Evolutionary conservation across 2,113 vertebrate species (phyloP).

Genomic region (Strix aluco): DNA sequence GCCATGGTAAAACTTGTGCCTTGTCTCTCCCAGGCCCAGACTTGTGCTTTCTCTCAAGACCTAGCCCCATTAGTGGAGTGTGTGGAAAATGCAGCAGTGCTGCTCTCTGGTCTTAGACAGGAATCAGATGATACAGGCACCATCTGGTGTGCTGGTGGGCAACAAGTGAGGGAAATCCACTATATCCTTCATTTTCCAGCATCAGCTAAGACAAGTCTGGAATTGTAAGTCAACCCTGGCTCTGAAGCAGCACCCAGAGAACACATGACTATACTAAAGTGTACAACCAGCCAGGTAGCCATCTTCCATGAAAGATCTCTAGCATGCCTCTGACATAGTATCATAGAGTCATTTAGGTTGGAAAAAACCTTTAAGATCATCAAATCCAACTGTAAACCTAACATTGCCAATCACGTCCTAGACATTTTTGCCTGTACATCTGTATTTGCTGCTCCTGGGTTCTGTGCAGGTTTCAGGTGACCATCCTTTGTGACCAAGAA

Average conservation of each 20-base stretch:
- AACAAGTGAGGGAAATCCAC: not conserved
- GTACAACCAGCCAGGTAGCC: not conserved
- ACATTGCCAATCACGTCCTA: not conserved
- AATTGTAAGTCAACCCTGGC: not conserved
- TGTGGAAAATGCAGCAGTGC: not conserved
- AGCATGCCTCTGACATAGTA: not conserved
- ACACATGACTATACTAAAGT: not conserved
- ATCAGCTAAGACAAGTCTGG: not conserved
- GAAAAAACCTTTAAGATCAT: not conserved
- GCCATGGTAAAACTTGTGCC: not conserved
- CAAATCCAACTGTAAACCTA: not conserved
- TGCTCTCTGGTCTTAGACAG: not conserved
- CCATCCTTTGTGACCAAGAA: not conserved
- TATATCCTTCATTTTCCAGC: not conserved
- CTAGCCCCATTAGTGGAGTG: accelerated
- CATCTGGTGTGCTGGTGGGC: not conserved
- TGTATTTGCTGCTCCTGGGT: not conserved
- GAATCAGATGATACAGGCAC: not conserved
- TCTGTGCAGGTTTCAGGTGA: not conserved
- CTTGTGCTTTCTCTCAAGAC: not conserved
- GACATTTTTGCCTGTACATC: not conserved
- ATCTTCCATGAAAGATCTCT: not conserved
- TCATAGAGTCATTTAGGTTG: not conserved
- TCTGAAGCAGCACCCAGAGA: not conserved
- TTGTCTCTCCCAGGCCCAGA: not conserved